phyloP scores from a whole-genome alignment of 2,797 vertebrate species.

The Hephaestus fuliginosus region DNA sequence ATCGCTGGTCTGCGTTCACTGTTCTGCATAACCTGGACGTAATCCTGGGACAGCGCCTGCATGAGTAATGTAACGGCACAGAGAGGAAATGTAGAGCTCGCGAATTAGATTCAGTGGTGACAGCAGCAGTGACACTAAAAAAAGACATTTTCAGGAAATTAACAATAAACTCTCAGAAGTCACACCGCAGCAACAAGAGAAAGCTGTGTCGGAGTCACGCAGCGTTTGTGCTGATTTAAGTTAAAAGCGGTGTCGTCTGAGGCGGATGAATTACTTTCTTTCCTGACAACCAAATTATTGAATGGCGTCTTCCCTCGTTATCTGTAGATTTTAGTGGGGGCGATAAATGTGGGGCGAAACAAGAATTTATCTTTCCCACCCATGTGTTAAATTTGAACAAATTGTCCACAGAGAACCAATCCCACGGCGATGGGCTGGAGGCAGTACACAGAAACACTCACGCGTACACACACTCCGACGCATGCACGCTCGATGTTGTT shows the following conservation, averaged over 20 bases:
- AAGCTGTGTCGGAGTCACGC: conserved; percentile 13
- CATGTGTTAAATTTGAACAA: conserved; percentile 71
- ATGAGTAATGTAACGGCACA: neutral
- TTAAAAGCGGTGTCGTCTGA: conserved; percentile 3
- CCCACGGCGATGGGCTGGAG: conserved; percentile 45
- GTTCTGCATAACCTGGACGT: conserved; percentile 15
- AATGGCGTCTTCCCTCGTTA: conserved; percentile 44
- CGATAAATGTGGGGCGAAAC: conserved; percentile 27
- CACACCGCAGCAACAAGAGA: conserved; percentile 6
- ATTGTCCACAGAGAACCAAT: conserved; percentile 66
- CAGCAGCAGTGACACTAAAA: conserved; percentile 1
- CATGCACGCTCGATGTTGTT: conserved; percentile 39
- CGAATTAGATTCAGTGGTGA: conserved; percentile 23
- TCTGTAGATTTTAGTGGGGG: conserved; percentile 35
- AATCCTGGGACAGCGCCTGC: conserved; percentile 13
- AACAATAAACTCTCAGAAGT: conserved; percentile 9
- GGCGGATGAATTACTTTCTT: conserved; percentile 25
- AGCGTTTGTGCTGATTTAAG: conserved; percentile 32
- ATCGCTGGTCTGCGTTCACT: neutral
- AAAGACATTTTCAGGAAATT: neutral
- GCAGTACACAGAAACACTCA: conserved; percentile 22
- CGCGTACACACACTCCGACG: conserved; percentile 5
- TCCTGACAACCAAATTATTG: conserved; percentile 46
- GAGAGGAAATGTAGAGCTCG: neutral
- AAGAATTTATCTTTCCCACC: conserved; percentile 59